Evolutionary conservation across 2,797 vertebrate genomes (phyloP), one percentile per base, ranked within the genome.

Genomic region (Chrysocyon brachyurus): DNA sequence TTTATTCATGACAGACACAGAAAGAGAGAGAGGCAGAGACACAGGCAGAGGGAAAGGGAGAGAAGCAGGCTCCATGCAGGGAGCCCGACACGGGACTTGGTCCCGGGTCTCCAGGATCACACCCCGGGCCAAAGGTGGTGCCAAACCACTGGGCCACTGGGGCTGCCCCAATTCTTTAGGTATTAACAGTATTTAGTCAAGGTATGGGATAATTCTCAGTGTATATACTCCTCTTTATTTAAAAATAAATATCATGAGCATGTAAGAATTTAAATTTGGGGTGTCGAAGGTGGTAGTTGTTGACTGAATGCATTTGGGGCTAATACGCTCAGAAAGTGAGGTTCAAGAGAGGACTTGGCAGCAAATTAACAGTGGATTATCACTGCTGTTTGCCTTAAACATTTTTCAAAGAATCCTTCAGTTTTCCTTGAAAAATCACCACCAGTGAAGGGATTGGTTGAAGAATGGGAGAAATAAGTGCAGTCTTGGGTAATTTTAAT

Each of bases 111-210:
- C 40, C 40, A 46, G 40, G 40, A 46, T 46, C 40, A 46, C 40
- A 46, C 40, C 40, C 40, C 40, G 40, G 40, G 40, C 40, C 40
- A 46, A 46, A 46, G 40, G 40, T 8, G 5, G 40, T 46, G 40
- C 40, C 40, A 46, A 46, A 46, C 40, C 7, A 7, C 40, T 46
- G 40, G 40, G 7, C 40, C 40, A 46, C 40, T 46, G 40, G 7
- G 40, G 40, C 40, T 46, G 40, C 40, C 40, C 40, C 40, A 68
- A 36, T 61, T 93, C 7, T 24, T 92, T 54, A 85, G 36, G 7
- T 85, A 87, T 82, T 93, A 82, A 92, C 88, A 90, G 10, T 78
- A 2, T 68, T 59, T 31, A 88, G 56, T 78, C 22, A 96, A 86
- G 54, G 2, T 81, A 17, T 66, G 90, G 52, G 90, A 33, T 40